A percentile compares a stretch with the other conserved stretches of the same genome.
phyloP scores from a whole-genome alignment of 1,140 invertebrate genomes.

The Leptinotarsa defecta region DNA sequence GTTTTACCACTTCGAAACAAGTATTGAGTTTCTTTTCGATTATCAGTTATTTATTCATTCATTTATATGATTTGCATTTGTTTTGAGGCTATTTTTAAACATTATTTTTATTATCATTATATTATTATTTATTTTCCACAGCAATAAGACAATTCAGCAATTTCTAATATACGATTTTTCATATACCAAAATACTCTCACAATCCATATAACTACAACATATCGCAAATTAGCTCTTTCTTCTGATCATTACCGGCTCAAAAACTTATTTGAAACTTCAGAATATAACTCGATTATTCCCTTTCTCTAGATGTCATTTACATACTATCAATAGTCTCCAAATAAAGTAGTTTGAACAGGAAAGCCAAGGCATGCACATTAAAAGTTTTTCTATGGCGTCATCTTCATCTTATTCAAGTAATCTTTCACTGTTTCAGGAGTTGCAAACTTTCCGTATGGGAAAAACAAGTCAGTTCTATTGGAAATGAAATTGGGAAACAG shows the following conservation, averaged over 20 bases:
- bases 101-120: too few species aligned
- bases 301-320: neutral
- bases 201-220: too few species aligned
- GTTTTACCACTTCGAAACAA: too few species aligned
- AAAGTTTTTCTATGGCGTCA: constrained; percentile 5
- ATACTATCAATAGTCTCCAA: constrained; percentile 3
- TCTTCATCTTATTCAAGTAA: constrained; percentile 6
- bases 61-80: too few species aligned
- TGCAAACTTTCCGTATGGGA: neutral
- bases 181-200: too few species aligned
- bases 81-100: too few species aligned
- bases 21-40: too few species aligned
- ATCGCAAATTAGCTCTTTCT: too few species aligned
- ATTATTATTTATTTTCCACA: neutral
- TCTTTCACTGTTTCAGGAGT: neutral
- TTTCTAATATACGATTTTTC: neutral
- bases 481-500: neutral
- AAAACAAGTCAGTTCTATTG: neutral
- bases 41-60: too few species aligned
- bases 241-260: neutral
- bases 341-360: neutral
- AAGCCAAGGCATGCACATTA: neutral
- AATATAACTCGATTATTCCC: neutral
- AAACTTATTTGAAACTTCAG: neutral
- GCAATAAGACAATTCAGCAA: neutral